Base-by-base conservation (phyloP, 2,113 vertebrate species). In the Hippocampus abdominalis region DNA sequence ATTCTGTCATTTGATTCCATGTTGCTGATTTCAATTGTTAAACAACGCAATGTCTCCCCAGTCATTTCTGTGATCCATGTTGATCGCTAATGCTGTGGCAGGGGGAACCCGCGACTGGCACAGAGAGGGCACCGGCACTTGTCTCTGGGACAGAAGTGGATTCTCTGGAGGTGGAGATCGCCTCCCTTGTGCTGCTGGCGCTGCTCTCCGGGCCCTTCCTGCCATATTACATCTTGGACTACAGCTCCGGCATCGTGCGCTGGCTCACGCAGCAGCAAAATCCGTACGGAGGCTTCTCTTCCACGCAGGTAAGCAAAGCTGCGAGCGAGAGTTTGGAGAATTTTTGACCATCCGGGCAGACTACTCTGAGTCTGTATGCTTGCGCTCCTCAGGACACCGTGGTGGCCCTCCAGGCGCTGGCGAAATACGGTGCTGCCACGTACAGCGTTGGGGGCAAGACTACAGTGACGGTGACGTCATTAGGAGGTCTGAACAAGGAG, bases 201-300 rank as follows among this genome's bases (percentile, higher is more conserved):
- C 20, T 94, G 42, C 89, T 95, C 59, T 81, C 78, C 2, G 91
- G 91, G 42, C 91, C 92, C 0, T 3, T 1, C 0, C 0, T 78
- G 36, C 73, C 74, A 0, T 76, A 54, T 3, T 91, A 89, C 20
- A 89, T 89, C 10, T 51, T 94, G 64, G 85, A 84, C 25, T 91
- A 91, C 39, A 73, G 89, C 1, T 78, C 91, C 0, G 8, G 70
- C 21, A 90, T 95, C 23, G 91, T 94, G n/a, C 89, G 77, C 53
- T 96, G 95, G 95, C 81, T 95, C 3, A 65, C 79, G 39, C 86
- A 80, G 63, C 92, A 95, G 69, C 94, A 95, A 89, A 96, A 95
- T 68, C 72, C 93, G 0, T 93, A 83, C 0, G 95, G 95, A 8
- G 94, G 95, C 1, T 96, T 94, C 87, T 87, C 92, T 2, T 95